Base-by-base conservation (phyloP, 2,797 vertebrate species). In the Eidolon dupreanum region DNA sequence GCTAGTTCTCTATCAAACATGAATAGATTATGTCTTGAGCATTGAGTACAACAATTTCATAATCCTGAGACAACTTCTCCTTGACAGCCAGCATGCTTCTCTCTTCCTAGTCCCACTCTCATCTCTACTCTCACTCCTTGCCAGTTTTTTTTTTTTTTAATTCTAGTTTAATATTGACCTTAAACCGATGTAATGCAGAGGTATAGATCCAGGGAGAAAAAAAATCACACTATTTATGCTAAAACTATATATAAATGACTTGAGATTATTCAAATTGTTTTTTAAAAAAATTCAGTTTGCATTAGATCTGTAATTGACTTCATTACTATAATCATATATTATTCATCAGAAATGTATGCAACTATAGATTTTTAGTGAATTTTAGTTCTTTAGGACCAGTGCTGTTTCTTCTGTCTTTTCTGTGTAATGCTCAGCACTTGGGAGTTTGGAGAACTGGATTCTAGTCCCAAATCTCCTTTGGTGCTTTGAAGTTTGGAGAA, bases 101-200 rank as follows among this genome's bases (percentile, higher is more conserved):
- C 73, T 93, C 13, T 88, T 31, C 17, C 36, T 93, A 8, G 74
- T 57, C 59, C 59, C 19, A 86, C 28, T 93, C 24, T 68, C 38
- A 19, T 63, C 8, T 85, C 43, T 85, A 46, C 24, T 93, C 24
- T 49, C 7, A 53, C 10, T 2, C 19, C 22, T 82, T 88, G 8
- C 41, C 74, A 91, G 12, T 2, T 22, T 46, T 46, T 43, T 12
- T 22, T 86, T 92, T 86, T 26, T 70, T 38, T 2, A 2, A 85
- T 85, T 57, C 36, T 49, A 81, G 66, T 85, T 96, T 79, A 88
- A 91, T 92, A 93, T 61, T 91, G 57, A 93, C 22, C 22, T 89
- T 89, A 91, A 93, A 36, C 6, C 41, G 92, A 43, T 85, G 13
- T 83, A 94, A 66, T 93, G 92, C 19, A 65, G 53, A 93, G 87